phyloP scores from a whole-genome alignment of 2,113 vertebrate species.

The Gymnorhina tibicen region DNA sequence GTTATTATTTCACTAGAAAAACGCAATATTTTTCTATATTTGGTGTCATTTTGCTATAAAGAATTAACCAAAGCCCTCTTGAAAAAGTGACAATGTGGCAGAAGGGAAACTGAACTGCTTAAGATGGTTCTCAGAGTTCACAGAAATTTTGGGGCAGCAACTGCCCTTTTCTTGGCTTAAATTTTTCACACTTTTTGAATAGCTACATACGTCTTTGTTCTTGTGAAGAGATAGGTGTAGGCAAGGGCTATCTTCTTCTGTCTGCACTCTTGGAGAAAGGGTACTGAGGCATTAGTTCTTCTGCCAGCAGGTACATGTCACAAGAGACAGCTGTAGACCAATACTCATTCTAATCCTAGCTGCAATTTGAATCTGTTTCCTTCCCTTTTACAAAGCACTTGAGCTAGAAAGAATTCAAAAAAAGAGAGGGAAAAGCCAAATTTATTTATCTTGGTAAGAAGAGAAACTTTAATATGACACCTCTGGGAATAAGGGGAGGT shows the following conservation, averaged over 20 bases:
- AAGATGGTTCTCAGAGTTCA: rapidly evolving
- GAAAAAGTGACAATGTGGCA: neutral
- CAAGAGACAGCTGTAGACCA: neutral
- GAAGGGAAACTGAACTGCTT: neutral
- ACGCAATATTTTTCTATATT: neutral
- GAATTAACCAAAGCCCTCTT: neutral
- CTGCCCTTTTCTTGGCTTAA: neutral
- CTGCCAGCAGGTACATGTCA: neutral
- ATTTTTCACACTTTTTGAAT: neutral
- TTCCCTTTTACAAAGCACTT: neutral
- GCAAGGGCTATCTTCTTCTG: neutral
- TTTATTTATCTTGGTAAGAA: neutral
- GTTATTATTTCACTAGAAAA: neutral
- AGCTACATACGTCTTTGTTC: neutral
- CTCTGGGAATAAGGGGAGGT: neutral
- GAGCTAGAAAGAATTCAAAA: neutral
- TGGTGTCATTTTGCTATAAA: neutral
- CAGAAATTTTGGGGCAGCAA: neutral
- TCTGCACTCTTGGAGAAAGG: neutral
- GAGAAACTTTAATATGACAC: neutral
- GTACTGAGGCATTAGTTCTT: neutral
- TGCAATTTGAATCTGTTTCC: neutral
- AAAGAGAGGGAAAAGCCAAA: neutral
- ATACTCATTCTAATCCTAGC: neutral
- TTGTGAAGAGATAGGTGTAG: neutral